phyloP scores from a whole-genome alignment of 2,113 vertebrate genomes.

The Cavia aperea region DNA sequence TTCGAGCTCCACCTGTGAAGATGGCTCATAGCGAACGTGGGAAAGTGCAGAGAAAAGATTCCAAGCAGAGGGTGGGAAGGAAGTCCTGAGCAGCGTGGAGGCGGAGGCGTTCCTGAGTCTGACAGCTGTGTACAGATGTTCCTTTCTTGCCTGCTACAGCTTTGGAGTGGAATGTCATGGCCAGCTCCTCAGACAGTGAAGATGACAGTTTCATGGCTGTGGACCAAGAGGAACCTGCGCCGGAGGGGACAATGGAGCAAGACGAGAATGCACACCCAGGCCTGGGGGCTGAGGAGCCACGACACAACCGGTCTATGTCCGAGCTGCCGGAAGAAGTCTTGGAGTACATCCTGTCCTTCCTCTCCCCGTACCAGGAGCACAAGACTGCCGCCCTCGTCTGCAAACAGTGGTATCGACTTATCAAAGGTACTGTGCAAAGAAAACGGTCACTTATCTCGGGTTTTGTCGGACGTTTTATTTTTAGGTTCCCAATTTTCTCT shows the following conservation, averaged over 20 bases:
- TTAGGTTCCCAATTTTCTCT: neutral
- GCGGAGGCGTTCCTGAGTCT: neutral
- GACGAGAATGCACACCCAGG: conserved; percentile 73
- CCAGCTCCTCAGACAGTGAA: conserved; percentile 89
- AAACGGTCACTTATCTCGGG: neutral
- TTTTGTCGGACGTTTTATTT: neutral
- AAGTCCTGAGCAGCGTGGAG: neutral
- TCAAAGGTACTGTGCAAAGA: conserved; percentile 86
- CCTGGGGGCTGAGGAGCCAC: conserved; percentile 70
- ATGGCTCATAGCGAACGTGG: neutral
- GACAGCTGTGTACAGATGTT: neutral
- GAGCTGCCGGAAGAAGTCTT: conserved; percentile 96
- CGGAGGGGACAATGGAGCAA: conserved; percentile 78
- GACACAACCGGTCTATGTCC: conserved; percentile 82
- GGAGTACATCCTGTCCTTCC: conserved; percentile 97
- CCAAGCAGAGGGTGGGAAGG: neutral
- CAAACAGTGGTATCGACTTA: conserved; percentile 98
- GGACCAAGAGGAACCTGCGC: conserved; percentile 85
- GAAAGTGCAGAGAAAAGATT: neutral
- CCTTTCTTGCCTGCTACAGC: conserved; percentile 44
- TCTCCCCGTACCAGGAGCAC: conserved; percentile 98
- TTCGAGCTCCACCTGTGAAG: neutral
- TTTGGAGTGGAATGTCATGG: conserved; percentile 86
- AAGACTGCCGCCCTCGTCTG: conserved; percentile 97
- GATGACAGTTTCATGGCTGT: conserved; percentile 93